Percentiles rank a stretch among this genome's conserved stretches.
These are phyloP conservation scores for Trichosurus vulpecula DNA, from an alignment of 2,797 vertebrate species.

Conservation along the genomic window DNA sequence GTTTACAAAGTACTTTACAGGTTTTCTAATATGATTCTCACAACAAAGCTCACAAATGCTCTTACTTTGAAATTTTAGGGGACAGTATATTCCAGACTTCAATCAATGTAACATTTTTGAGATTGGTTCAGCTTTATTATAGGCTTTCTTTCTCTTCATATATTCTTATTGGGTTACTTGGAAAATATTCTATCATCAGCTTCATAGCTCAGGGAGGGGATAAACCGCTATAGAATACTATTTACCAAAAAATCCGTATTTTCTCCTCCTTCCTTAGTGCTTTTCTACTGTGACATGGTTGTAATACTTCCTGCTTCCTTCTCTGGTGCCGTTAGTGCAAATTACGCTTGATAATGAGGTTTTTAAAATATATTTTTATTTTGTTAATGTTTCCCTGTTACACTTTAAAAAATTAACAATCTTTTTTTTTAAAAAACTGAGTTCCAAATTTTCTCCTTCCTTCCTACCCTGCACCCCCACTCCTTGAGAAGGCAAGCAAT, in stretches of 20 bases:
- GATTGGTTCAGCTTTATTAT: background rate
- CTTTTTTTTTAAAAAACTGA: background rate
- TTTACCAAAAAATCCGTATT: background rate
- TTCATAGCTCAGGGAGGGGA: background rate
- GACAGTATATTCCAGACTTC: background rate
- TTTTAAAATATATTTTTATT: background rate
- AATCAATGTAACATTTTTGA: background rate
- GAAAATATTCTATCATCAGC: background rate
- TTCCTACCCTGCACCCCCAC: background rate
- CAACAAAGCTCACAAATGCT: background rate
- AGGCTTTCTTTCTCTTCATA: background rate
- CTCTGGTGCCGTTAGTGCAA: background rate
- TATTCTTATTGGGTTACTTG: background rate
- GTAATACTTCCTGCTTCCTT: background rate
- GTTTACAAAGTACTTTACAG: background rate
- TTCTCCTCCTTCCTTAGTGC: background rate
- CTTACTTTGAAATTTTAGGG: background rate
- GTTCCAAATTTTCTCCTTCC: background rate
- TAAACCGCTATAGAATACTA: background rate
- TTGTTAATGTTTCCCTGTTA: background rate
- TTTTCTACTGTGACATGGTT: background rate
- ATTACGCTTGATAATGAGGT: background rate
- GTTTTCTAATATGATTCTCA: background rate
- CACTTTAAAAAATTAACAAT: background rate
- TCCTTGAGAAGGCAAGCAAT: background rate